phyloP scores from a whole-genome alignment of 1,140 invertebrate species.

The Cydia pomonella region DNA sequence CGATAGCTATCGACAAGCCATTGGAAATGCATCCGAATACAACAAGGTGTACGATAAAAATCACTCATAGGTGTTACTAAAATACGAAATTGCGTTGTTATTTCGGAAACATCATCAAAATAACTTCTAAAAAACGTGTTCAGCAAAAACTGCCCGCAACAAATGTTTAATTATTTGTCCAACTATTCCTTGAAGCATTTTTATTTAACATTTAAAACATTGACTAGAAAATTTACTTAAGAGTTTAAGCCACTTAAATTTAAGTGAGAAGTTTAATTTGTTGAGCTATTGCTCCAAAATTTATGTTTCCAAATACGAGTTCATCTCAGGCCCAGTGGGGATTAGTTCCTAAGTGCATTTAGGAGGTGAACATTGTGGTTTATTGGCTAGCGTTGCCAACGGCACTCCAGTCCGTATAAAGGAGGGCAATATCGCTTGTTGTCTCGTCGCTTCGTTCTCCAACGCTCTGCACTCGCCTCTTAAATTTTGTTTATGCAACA shows the following conservation, averaged over 20 bases:
- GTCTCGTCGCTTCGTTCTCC: conserved; percentile 10
- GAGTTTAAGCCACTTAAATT: conserved; percentile 6
- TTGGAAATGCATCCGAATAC: neutral
- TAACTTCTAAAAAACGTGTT: too few relatives aligned
- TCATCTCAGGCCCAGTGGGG: conserved; percentile 28
- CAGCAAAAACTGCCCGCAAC: neutral
- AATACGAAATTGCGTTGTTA: neutral
- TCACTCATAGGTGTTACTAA: neutral
- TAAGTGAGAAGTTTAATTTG: conserved; percentile 19
- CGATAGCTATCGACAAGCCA: neutral
- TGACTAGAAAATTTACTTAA: neutral
- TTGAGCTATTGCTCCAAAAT: conserved; percentile 14
- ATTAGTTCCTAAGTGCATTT: conserved; percentile 32
- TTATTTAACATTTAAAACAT: neutral
- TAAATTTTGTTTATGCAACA: conserved; percentile 32
- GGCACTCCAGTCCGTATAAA: conserved; percentile 22
- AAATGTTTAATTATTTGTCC: neutral
- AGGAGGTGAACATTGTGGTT: conserved; percentile 33
- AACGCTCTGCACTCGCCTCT: conserved; percentile 15
- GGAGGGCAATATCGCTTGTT: conserved; percentile 25
- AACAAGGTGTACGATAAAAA: neutral
- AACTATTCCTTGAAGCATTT: neutral
- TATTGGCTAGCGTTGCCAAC: conserved; percentile 25
- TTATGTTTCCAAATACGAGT: conserved; percentile 27
- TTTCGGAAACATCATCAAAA: too few relatives aligned